phyloP scores from a whole-genome alignment of 1,140 invertebrate species.

The Trachelipus rathkii region DNA sequence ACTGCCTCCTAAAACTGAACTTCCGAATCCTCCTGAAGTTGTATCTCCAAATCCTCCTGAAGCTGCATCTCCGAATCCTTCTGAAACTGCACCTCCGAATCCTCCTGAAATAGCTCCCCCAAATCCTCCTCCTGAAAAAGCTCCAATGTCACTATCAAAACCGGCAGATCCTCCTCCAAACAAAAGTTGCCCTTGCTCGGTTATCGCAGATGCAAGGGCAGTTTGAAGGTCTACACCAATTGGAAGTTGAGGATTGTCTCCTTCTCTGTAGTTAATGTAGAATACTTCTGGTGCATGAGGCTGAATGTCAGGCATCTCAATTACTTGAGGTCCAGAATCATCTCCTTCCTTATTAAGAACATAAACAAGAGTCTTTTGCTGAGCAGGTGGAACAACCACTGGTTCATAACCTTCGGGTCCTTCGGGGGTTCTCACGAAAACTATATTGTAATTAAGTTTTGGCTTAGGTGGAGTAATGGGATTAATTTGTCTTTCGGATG shows the following conservation, averaged over 20 bases:
- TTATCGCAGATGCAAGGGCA: conserved; percentile 32
- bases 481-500: background rate
- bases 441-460: conserved; percentile 25
- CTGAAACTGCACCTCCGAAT: too few species aligned
- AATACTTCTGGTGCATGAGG: conserved; percentile 34
- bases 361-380: conserved; percentile 25
- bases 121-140: background rate
- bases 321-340: conserved; percentile 13
- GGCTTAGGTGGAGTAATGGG: conserved; percentile 3
- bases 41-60: too few species aligned
- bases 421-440: conserved; percentile 22
- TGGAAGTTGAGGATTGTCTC: conserved; percentile 40
- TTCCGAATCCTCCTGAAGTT: too few species aligned
- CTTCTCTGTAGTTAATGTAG: conserved; percentile 44
- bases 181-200: conserved; percentile 29
- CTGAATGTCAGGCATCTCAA: conserved; percentile 26
- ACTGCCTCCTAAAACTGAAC: too few species aligned
- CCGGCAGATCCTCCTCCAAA: conserved; percentile 21
- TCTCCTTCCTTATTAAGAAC: conserved; percentile 22
- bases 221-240: conserved; percentile 36
- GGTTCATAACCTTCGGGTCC: conserved; percentile 4
- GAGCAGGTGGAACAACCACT: conserved; percentile 23
- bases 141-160: background rate
- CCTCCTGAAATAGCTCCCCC: background rate
- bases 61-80: too few species aligned